These are phyloP conservation scores for Myathropa florea DNA, from an alignment of 2,888 invertebrate species.

Conservation along the genomic window DNA sequence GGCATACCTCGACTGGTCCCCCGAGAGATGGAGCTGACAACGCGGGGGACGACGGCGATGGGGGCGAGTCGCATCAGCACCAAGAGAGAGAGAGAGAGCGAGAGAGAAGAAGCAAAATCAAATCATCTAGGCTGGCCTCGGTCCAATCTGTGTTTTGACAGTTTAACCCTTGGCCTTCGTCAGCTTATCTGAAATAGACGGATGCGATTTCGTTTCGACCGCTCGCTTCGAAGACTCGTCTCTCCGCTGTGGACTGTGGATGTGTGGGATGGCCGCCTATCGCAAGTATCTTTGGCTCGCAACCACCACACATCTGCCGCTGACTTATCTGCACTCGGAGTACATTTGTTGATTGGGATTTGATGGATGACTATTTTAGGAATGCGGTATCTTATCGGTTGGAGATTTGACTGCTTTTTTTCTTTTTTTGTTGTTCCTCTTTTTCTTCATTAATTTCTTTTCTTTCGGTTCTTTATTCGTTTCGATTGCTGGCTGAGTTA, in stretches of 20 bases:
- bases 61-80: background rate
- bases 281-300: conserved; percentile 61
- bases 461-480: background rate
- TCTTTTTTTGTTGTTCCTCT: background rate
- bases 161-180: conserved; percentile 64
- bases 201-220: conserved; percentile 47
- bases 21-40: background rate
- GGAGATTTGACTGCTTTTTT: conserved; percentile 21
- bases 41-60: background rate
- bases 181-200: conserved; percentile 56
- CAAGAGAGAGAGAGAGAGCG: background rate
- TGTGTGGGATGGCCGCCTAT: conserved; percentile 31
- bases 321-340: conserved; percentile 42
- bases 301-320: conserved; percentile 31
- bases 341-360: conserved; percentile 45
- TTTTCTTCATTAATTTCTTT: background rate
- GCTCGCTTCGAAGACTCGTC: background rate
- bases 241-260: too few species aligned
- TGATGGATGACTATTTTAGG: conserved; percentile 65
- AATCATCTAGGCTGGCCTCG: conserved; percentile 42
- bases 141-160: conserved; percentile 57
- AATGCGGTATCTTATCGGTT: conserved; percentile 56
- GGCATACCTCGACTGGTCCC: background rate
- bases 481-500: conserved; percentile 26
- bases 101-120: conserved; percentile 7